phyloP scores from a whole-genome alignment of 2,113 vertebrate genomes.

The Lathamus discolor region DNA sequence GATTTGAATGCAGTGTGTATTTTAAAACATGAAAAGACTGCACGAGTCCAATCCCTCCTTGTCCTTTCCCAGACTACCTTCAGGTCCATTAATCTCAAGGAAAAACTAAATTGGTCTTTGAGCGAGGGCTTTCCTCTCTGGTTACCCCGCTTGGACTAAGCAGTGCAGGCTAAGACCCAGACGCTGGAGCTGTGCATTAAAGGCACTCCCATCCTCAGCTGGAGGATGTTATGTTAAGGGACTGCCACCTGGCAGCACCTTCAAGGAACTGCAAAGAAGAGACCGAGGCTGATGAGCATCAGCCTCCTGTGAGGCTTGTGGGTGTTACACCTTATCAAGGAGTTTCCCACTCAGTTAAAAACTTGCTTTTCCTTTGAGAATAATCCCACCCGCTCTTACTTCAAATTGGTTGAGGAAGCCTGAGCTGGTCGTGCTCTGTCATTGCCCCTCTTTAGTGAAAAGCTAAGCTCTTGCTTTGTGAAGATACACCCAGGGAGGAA shows the following conservation, averaged over 20 bases:
- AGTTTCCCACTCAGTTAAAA: neutral
- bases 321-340: neutral
- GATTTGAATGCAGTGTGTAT: neutral
- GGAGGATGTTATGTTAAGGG: conserved; percentile 24
- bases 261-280: neutral
- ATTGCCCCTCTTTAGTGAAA: neutral
- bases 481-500: neutral
- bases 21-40: conserved; percentile 6
- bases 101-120: neutral
- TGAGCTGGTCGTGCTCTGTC: neutral
- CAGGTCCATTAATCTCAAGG: neutral
- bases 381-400: neutral
- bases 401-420: neutral
- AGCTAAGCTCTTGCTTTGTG: neutral
- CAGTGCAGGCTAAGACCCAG: neutral
- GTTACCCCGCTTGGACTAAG: neutral
- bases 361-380: neutral
- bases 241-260: conserved; percentile 71
- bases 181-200: neutral
- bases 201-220: neutral
- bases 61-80: neutral
- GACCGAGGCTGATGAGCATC: neutral
- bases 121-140: neutral
- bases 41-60: neutral
- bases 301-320: neutral